Percentiles rank a stretch among this genome's conserved stretches.
Conservation (phyloP, 2,113 vertebrate species). For the Synodontis membranacea region DNA sequence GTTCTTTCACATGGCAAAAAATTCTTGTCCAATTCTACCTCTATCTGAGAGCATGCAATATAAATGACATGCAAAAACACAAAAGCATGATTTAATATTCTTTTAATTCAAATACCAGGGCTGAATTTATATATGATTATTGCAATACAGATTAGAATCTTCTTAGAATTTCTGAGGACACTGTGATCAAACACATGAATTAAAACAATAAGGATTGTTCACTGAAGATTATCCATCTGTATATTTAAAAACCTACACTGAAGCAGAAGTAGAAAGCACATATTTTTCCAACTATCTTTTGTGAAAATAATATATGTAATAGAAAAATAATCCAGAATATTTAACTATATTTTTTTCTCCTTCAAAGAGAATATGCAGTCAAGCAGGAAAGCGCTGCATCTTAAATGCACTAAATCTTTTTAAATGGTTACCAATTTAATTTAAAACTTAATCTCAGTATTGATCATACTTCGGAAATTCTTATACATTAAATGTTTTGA, state of each 20-base stretch:
- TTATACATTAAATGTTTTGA: not conserved
- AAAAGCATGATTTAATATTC: constrained; percentile 2
- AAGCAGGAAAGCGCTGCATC: not conserved
- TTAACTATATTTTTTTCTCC: not conserved
- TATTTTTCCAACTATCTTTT: not conserved
- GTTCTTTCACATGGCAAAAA: not conserved
- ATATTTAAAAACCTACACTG: not conserved
- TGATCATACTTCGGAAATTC: not conserved
- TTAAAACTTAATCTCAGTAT: not conserved
- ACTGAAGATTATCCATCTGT: not conserved
- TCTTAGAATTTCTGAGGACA: not conserved
- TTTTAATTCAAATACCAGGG: not conserved
- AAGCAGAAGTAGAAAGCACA: not conserved
- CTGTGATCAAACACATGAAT: not conserved
- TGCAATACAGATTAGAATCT: not conserved
- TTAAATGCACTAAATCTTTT: not conserved
- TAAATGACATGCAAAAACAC: not conserved
- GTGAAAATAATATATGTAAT: not conserved
- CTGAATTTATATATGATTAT: not conserved
- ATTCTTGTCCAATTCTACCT: not conserved
- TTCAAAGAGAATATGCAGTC: not conserved
- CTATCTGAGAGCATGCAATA: not conserved
- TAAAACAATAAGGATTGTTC: not conserved
- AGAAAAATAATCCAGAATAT: not conserved
- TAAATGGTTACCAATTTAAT: too few species aligned